These are phyloP conservation scores for Cisticola juncidis DNA, from an alignment of 2,113 vertebrate species.

Conservation along the genomic window DNA sequence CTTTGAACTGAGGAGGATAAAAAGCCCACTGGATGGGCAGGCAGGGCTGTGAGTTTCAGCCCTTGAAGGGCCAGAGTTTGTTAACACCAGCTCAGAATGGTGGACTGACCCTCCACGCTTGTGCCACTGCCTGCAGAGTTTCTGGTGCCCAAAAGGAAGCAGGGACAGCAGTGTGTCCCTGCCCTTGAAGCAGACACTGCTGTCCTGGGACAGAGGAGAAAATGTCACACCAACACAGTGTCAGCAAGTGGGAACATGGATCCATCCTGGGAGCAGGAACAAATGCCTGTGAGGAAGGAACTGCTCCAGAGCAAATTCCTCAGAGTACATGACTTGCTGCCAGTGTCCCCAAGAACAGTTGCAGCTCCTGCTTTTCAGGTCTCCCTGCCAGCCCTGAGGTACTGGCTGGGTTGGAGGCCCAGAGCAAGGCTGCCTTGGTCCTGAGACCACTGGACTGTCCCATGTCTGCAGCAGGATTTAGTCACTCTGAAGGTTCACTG, in stretches of 20 bases:
- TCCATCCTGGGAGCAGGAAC: neutral
- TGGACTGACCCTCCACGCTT: neutral
- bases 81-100: neutral
- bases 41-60: neutral
- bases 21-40: neutral
- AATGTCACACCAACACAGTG: neutral
- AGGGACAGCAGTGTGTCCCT: rapidly evolving
- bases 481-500: rapidly evolving
- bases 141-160: neutral
- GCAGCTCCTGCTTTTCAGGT: neutral
- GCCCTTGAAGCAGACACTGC: neutral
- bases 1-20: neutral
- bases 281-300: neutral
- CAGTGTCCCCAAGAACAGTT: neutral
- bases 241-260: rapidly evolving
- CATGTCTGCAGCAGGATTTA: neutral
- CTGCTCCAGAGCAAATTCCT: neutral
- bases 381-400: neutral
- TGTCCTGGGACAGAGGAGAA: neutral
- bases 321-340: neutral
- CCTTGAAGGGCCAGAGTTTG: neutral
- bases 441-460: neutral
- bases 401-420: neutral
- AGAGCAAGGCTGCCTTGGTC: neutral
- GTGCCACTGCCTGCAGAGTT: neutral